These are phyloP conservation scores for Campoplex capitator DNA, from an alignment of 2,888 invertebrate species.

Conservation along the genomic window DNA sequence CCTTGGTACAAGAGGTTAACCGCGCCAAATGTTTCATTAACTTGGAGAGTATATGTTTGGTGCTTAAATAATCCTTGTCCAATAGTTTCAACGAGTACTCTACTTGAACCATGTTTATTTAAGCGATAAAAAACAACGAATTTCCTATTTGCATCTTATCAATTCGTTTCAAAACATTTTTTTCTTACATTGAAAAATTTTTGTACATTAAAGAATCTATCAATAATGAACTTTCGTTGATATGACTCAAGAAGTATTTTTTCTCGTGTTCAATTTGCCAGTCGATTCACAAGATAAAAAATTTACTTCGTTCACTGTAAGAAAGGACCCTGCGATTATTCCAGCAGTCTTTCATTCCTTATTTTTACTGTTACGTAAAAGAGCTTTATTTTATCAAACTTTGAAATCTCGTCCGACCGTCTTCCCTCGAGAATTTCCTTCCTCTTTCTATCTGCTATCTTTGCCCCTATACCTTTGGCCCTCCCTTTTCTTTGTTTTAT, in stretches of 20 bases:
- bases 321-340: neutral
- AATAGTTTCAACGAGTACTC: neutral
- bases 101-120: neutral
- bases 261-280: constrained; percentile 14
- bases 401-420: constrained; percentile 57
- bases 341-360: neutral
- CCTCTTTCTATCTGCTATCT: constrained; percentile 44
- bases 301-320: constrained; percentile 5
- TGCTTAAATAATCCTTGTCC: neutral
- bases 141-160: too few species aligned
- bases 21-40: neutral
- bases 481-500: constrained; percentile 27
- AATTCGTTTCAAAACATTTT: neutral
- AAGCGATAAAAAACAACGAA: too few species aligned
- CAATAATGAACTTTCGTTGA: neutral
- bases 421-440: constrained; percentile 42
- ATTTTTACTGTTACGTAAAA: constrained; percentile 4
- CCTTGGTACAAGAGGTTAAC: neutral
- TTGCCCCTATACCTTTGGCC: constrained; percentile 37
- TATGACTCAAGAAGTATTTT: neutral
- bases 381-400: constrained; percentile 51
- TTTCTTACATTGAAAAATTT: neutral
- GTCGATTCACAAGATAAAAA: neutral
- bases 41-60: neutral
- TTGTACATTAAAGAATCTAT: neutral